These are phyloP conservation scores for Taenioides sp. DNA, from an alignment of 2,797 vertebrate species.

Conservation along the genomic window DNA sequence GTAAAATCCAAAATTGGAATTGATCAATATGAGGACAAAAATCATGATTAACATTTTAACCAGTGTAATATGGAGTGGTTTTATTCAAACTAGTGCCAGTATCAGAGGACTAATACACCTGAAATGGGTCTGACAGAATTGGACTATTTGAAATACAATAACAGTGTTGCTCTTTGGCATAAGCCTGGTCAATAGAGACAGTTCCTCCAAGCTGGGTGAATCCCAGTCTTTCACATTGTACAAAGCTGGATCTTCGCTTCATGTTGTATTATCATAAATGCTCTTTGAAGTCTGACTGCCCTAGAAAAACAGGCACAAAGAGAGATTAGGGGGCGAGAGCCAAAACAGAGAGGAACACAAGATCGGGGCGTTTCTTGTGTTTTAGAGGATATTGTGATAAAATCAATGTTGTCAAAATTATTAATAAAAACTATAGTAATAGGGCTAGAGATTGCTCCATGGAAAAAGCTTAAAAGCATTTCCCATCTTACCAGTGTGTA, in stretches of 20 bases:
- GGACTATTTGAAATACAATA: constrained; percentile 2
- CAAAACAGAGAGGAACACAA: constrained; percentile 44
- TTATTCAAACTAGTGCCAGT: neutral
- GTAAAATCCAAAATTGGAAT: no score
- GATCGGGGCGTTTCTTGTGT: constrained; percentile 42
- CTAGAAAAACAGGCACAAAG: constrained; percentile 54
- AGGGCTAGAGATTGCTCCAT: neutral
- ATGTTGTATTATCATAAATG: constrained; percentile 55
- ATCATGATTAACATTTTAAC: no score
- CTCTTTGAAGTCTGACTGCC: constrained; percentile 64
- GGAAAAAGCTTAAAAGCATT: neutral
- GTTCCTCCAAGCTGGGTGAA: constrained; percentile 20
- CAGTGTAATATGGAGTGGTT: neutral
- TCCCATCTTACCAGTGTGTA: neutral
- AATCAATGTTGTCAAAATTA: neutral
- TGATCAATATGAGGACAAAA: no score
- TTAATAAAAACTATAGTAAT: no score
- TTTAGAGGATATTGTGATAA: neutral
- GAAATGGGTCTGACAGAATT: neutral
- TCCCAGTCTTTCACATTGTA: constrained; percentile 6
- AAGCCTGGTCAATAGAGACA: constrained; percentile 2
- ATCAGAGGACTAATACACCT: no score
- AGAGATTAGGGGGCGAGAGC: constrained; percentile 26
- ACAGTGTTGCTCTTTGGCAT: neutral
- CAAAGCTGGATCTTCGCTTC: constrained; percentile 39